Conservation (phyloP, 2,113 vertebrate genomes). For the Macquaria ambigua region DNA sequence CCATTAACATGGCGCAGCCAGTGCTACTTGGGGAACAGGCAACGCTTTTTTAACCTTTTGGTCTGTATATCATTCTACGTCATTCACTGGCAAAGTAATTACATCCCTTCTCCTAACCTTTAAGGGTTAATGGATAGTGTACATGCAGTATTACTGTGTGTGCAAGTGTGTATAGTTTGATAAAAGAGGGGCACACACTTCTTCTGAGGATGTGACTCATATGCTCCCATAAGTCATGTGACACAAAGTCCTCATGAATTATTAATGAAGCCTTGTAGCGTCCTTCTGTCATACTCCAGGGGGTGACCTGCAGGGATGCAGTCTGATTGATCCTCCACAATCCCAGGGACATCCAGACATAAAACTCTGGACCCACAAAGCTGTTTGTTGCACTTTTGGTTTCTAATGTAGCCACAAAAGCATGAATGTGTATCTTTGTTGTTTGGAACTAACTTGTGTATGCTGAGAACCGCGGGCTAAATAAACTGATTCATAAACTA, state of each 20-base stretch:
- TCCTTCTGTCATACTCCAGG: slow-evolving; percentile 22
- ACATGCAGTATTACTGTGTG: background rate
- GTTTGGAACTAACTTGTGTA: background rate
- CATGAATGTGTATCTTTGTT: background rate
- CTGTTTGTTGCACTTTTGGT: background rate
- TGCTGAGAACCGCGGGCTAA: background rate
- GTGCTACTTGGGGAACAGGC: background rate
- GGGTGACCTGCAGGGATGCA: slow-evolving; percentile 22
- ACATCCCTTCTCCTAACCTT: background rate
- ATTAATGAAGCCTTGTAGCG: slow-evolving; percentile 52
- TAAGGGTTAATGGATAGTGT: background rate
- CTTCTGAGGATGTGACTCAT: slow-evolving; percentile 70
- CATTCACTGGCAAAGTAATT: slow-evolving; percentile 6
- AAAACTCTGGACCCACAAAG: background rate
- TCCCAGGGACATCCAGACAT: background rate
- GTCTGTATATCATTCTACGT: background rate
- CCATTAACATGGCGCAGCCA: background rate
- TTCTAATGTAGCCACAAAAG: slow-evolving; percentile 3
- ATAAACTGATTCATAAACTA: background rate
- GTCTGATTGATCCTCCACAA: slow-evolving; percentile 14
- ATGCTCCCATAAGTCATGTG: slow-evolving; percentile 72
- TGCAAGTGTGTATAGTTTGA: background rate
- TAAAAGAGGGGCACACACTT: background rate
- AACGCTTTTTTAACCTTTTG: background rate
- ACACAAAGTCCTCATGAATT: slow-evolving; percentile 58